A percentile compares a stretch with the other conserved stretches of the same genome.
phyloP scores from a whole-genome alignment of 2,113 vertebrate genomes.

The Excalfactoria chinensis region DNA sequence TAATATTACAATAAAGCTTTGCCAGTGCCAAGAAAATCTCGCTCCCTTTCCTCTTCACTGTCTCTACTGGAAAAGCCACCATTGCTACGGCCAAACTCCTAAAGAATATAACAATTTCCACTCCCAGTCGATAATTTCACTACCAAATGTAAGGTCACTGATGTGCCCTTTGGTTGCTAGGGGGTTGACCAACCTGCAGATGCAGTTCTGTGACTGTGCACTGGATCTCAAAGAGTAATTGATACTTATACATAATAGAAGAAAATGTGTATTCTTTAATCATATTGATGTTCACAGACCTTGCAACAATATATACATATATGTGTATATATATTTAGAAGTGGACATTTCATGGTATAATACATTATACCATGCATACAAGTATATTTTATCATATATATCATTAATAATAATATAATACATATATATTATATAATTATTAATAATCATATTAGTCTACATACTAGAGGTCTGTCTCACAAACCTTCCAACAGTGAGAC shows the following conservation, averaged over 20 bases:
- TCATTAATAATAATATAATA: no score
- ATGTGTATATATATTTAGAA: neutral
- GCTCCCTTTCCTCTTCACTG: neutral
- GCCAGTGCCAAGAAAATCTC: neutral
- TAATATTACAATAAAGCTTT: neutral
- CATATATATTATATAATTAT: no score
- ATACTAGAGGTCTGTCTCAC: neutral
- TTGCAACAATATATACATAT: neutral
- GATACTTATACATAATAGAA: neutral
- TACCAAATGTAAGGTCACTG: neutral
- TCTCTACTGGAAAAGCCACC: neutral
- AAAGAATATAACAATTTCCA: neutral
- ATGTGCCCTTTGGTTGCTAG: rapidly evolving
- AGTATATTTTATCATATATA: no score
- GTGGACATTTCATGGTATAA: neutral
- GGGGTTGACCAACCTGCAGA: neutral
- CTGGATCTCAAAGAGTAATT: neutral
- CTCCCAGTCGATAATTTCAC: neutral
- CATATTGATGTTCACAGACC: neutral
- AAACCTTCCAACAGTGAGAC: neutral
- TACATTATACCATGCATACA: neutral
- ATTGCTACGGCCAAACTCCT: neutral
- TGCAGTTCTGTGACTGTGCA: neutral
- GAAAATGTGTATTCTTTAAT: neutral
- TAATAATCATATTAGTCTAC: neutral